Conservation (phyloP, 2,888 invertebrate species). For the Frankliniella fusca region DNA sequence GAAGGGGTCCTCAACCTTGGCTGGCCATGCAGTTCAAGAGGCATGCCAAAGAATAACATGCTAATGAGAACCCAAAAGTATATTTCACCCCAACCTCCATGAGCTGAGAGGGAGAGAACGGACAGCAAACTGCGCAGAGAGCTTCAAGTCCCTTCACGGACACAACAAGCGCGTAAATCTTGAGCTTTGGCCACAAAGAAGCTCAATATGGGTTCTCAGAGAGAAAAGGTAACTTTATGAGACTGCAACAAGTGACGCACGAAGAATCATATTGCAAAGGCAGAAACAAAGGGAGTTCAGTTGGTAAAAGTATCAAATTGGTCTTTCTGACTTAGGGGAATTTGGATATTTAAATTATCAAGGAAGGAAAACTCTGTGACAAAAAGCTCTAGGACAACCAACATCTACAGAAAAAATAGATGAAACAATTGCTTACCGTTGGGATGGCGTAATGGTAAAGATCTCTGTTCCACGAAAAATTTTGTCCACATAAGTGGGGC, state of each 20-base stretch:
- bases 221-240: not conserved
- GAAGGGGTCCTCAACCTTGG: no score
- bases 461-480: constrained; percentile 15
- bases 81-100: not conserved
- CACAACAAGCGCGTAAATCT: not conserved
- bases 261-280: no score
- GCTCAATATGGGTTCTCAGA: not conserved
- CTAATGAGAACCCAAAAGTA: not conserved
- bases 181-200: not conserved
- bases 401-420: not conserved
- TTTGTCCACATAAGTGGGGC: not conserved
- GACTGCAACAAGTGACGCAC: no score
- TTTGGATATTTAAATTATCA: no score
- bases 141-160: no score
- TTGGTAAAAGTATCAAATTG: no score
- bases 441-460: constrained; percentile 2
- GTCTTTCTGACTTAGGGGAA: no score
- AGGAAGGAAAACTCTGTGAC: not conserved
- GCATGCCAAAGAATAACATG: not conserved
- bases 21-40: no score
- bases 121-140: no score
- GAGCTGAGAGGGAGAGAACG: not conserved
- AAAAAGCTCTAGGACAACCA: not conserved
- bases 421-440: not conserved
- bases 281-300: no score